phyloP scores from a whole-genome alignment of 2,888 invertebrate genomes.

The Tachina fera region DNA sequence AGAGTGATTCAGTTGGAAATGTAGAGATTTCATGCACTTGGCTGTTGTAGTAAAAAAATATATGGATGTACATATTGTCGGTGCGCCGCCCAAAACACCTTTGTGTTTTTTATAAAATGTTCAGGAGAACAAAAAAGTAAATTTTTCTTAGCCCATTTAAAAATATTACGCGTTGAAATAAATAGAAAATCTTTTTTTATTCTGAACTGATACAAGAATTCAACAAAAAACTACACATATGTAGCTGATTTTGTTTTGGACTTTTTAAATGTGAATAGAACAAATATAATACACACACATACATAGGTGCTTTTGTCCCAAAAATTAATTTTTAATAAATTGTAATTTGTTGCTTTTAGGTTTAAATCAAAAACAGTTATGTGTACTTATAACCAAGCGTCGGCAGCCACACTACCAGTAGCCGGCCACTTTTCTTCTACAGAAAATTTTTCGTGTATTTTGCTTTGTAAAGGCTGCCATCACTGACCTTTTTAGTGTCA shows the following conservation, averaged over 20 bases:
- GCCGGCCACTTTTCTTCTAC: too few species aligned
- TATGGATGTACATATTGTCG: too few species aligned
- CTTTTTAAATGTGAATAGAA: too few species aligned
- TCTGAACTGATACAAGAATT: not conserved
- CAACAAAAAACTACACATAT: too few species aligned
- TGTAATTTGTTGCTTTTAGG: conserved; percentile 23
- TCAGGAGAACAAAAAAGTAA: not conserved
- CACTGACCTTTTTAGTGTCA: too few species aligned
- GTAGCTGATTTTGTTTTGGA: too few species aligned
- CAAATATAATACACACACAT: too few species aligned
- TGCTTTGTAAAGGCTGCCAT: too few species aligned
- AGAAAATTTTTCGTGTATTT: too few species aligned
- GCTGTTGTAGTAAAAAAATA: not conserved
- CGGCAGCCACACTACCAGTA: too few species aligned
- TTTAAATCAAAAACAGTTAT: conserved; percentile 24
- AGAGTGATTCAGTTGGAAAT: not conserved
- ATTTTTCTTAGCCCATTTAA: not conserved
- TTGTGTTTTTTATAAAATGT: conserved; percentile 19
- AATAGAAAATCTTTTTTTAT: not conserved
- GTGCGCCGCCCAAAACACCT: conserved; percentile 14
- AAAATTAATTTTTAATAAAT: not conserved
- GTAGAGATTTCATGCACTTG: not conserved
- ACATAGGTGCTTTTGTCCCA: too few species aligned
- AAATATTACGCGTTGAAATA: not conserved
- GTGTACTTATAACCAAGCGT: conserved; percentile 16